These are phyloP conservation scores for Triplophysa rosa DNA, from an alignment of 2,113 vertebrate species.

Conservation along the genomic window DNA sequence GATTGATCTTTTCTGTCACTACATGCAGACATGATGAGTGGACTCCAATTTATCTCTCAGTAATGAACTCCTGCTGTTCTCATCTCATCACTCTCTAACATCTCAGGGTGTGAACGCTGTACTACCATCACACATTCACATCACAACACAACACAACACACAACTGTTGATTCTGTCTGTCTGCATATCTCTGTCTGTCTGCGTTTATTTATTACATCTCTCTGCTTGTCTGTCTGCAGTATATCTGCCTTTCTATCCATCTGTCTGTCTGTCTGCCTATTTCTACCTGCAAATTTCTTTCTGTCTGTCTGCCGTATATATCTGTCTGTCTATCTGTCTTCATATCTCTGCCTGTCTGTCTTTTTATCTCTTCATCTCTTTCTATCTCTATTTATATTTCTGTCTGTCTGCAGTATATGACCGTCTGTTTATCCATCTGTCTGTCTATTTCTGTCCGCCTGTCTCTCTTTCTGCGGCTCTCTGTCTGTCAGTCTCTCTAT, in stretches of 20 bases:
- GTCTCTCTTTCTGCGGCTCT: too few relatives aligned
- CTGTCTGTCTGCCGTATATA: neutral
- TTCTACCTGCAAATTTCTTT: too few relatives aligned
- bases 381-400: neutral
- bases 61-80: constrained; percentile 13
- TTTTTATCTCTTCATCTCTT: neutral
- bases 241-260: neutral
- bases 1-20: constrained; percentile 39
- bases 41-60: constrained; percentile 12
- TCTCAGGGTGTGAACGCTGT: neutral
- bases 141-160: neutral
- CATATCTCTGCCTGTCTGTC: neutral
- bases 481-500: neutral
- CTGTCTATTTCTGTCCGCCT: neutral
- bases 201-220: too few relatives aligned
- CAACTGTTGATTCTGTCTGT: neutral
- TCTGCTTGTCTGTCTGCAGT: neutral
- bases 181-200: neutral
- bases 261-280: neutral
- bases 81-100: constrained; percentile 4
- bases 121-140: neutral
- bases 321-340: neutral
- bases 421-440: too few relatives aligned
- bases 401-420: neutral
- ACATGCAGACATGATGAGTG: constrained; percentile 52